phyloP scores from a whole-genome alignment of 2,797 vertebrate genomes.

The Myiotriccus ornatus region DNA sequence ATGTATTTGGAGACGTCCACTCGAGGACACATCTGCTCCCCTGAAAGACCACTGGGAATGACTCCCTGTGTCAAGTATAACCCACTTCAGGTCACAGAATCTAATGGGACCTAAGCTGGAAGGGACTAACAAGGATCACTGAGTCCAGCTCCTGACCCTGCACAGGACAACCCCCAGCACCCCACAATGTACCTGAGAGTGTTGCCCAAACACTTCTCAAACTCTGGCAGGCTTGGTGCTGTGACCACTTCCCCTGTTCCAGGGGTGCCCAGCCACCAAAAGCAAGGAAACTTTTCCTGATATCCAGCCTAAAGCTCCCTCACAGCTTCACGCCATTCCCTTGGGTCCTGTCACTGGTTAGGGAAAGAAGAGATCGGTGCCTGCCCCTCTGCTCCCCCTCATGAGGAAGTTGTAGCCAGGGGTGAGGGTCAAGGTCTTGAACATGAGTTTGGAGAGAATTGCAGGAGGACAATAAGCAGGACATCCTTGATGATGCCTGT shows the following conservation, averaged over 20 bases:
- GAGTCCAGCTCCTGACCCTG: neutral
- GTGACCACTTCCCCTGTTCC: accelerated
- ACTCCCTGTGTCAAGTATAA: neutral
- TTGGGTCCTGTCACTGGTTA: neutral
- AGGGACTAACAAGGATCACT: neutral
- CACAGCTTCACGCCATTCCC: neutral
- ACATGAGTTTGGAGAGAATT: neutral
- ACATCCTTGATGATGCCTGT: neutral
- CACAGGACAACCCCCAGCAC: neutral
- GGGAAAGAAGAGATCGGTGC: neutral
- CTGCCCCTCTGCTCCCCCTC: neutral
- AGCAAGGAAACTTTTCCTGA: neutral
- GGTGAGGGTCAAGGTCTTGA: neutral
- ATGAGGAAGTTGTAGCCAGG: neutral
- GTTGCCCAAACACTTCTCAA: accelerated
- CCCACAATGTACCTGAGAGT: neutral
- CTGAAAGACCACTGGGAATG: neutral
- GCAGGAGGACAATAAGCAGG: neutral
- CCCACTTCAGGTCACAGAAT: neutral
- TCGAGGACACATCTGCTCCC: neutral
- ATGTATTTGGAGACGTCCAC: neutral
- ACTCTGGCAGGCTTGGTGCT: neutral
- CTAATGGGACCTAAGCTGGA: neutral
- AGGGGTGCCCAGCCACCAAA: neutral
- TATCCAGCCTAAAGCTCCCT: neutral